Evolutionary conservation across 2,797 vertebrate species (phyloP).

Genomic region (Chaunax sp.): DNA sequence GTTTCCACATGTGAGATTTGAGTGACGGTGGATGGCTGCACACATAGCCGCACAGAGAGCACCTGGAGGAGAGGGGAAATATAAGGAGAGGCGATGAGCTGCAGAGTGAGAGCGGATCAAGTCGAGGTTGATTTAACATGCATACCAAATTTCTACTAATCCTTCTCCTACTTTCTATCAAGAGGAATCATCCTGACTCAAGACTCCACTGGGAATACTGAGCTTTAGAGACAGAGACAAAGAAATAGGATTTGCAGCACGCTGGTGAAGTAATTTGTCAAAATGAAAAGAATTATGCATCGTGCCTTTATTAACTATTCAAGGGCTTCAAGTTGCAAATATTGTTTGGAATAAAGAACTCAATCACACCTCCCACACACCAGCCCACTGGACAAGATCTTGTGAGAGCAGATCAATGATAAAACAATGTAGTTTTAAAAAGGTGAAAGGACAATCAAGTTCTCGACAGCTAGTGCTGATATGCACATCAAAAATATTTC

Average conservation of each 20-base stretch:
- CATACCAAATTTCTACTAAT: conserved; percentile 42
- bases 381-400: neutral
- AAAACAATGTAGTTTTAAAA: neutral
- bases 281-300: conserved; percentile 43
- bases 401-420: neutral
- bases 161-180: conserved; percentile 59
- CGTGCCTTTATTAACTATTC: conserved; percentile 21
- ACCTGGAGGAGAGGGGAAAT: conserved; percentile 78
- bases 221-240: conserved; percentile 43
- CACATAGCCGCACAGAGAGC: conserved; percentile 97
- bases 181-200: conserved; percentile 60
- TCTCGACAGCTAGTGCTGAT: neutral
- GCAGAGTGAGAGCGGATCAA: conserved; percentile 40
- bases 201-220: conserved; percentile 20
- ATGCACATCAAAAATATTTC: too few relatives aligned
- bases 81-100: conserved; percentile 12
- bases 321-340: conserved; percentile 13
- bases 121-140: conserved; percentile 54
- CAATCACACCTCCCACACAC: too few relatives aligned
- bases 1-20: conserved; percentile 99
- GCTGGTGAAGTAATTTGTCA: conserved; percentile 35
- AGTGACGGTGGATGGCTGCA: conserved; percentile 98
- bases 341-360: too few relatives aligned
- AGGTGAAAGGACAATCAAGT: neutral
- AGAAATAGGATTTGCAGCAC: conserved; percentile 45